Conservation (phyloP, 2,797 vertebrate species). For the Xiphorhynchus erythropygius region DNA sequence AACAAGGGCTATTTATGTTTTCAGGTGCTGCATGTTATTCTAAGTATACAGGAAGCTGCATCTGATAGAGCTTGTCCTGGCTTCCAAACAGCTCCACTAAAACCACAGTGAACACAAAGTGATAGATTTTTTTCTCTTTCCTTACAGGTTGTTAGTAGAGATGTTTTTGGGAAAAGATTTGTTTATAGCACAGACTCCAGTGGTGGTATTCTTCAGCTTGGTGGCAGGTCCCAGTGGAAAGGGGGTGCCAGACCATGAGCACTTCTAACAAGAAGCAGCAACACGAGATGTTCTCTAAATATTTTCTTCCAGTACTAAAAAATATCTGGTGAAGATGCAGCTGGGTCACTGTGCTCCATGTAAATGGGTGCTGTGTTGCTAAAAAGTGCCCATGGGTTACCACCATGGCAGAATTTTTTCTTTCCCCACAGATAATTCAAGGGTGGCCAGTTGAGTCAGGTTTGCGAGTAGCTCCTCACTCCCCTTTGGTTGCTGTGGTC, state of each 20-base stretch:
- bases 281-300: background rate
- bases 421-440: background rate
- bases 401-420: background rate
- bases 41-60: background rate
- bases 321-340: background rate
- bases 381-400: background rate
- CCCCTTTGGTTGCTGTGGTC: background rate
- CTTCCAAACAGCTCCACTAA: background rate
- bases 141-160: background rate
- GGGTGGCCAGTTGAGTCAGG: background rate
- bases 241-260: background rate
- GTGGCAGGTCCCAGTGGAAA: background rate
- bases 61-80: background rate
- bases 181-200: fast-evolving
- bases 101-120: background rate
- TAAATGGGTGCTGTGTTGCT: background rate
- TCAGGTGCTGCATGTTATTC: background rate
- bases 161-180: background rate
- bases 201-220: background rate
- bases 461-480: background rate
- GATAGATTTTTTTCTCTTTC: fast-evolving
- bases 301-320: background rate
- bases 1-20: background rate
- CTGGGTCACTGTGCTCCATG: background rate
- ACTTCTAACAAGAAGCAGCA: background rate